Percentiles rank a stretch among this genome's conserved stretches.
Evolutionary conservation across 2,888 invertebrate genomes (phyloP).

Genomic region (Lapara coniferarum): DNA sequence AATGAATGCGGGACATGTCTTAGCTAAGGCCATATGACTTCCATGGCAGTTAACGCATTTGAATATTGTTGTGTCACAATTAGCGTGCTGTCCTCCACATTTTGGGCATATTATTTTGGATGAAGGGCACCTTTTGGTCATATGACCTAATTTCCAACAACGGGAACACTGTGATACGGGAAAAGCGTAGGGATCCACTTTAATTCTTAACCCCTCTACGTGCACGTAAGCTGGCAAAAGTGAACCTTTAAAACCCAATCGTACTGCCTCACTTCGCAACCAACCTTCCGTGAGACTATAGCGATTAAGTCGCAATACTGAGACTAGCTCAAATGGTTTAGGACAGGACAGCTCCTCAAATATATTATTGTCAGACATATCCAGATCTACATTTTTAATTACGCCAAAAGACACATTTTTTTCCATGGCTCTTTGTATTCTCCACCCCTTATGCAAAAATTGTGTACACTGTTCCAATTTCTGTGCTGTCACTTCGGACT

Average conservation of each 20-base stretch:
- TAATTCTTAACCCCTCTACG: not conserved
- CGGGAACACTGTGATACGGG: not conserved
- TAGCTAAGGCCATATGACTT: conserved; percentile 25
- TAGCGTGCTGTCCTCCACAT: conserved; percentile 26
- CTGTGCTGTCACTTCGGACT: not conserved
- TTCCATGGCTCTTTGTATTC: conserved; percentile 1
- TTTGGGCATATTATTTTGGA: conserved; percentile 28
- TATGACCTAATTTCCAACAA: conserved; percentile 24
- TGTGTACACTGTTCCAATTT: not conserved
- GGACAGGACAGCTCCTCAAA: not conserved
- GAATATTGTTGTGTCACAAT: conserved; percentile 22
- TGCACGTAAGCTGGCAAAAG: not conserved
- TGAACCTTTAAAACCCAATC: not conserved
- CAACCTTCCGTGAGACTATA: not conserved
- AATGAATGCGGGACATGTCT: conserved; percentile 25
- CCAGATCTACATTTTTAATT: conserved; percentile 3
- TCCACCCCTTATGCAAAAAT: not conserved
- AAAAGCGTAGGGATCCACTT: not conserved
- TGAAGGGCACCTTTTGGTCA: conserved; percentile 13
- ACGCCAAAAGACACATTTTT: not conserved
- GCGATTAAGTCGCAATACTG: not conserved
- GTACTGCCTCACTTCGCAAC: not conserved
- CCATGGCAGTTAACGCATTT: conserved; percentile 30
- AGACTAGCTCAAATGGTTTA: not conserved
- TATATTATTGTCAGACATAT: not conserved